Base-by-base conservation (phyloP, 1,140 invertebrate genomes). In the Pentalonia nigronervosa region DNA sequence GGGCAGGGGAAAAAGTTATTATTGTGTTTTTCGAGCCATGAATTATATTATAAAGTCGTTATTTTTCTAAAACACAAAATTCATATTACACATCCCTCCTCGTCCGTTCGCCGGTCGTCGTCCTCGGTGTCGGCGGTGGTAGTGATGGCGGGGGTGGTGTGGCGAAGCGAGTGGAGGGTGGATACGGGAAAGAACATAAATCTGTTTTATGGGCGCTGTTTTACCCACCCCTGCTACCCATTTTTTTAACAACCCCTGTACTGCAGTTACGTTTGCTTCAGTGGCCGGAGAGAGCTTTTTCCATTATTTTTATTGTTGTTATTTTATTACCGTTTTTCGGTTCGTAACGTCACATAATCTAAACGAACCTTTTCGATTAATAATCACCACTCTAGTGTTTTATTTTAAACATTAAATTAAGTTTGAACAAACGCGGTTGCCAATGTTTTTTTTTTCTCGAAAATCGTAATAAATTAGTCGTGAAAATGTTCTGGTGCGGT, bases 51-150 rank as follows among this genome's bases (percentile, higher is more conserved):
- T 84, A 92, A 92, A 84, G 91, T 92, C 76, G 81, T 92, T 92
- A 84, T 92, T 92, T 92, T 92, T 84, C 76, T 92, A 92, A 92
- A 92, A 84, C 76, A 92, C 91, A 92, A 50, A 84, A 92, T 92
- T 92, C 91, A 84, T 53, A 50, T 91, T 83, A 83, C 41, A 91
- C 90, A 50, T 91, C 41, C 41, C n/a, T 34, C 67, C 90, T 50
- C 90, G 45, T n/a, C 56, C 45, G 25, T 14, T 60, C 50, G 36
- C 30, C 60, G 30, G n/a, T n/a, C n/a, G n/a, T 4, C 41, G 60
- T n/a, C 30, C 30, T n/a, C 30, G 60, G 25, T 50, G 14, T 36
- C 34, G 36, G 11, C 14, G 60, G 60, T n/a, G 60, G 60, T 14
- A 41, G 30, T 7, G 45, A 9, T 47, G 7, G 53, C 17, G 34